These are phyloP conservation scores for Bucorvus abyssinicus DNA, from an alignment of 2,797 vertebrate genomes.

Conservation along the genomic window DNA sequence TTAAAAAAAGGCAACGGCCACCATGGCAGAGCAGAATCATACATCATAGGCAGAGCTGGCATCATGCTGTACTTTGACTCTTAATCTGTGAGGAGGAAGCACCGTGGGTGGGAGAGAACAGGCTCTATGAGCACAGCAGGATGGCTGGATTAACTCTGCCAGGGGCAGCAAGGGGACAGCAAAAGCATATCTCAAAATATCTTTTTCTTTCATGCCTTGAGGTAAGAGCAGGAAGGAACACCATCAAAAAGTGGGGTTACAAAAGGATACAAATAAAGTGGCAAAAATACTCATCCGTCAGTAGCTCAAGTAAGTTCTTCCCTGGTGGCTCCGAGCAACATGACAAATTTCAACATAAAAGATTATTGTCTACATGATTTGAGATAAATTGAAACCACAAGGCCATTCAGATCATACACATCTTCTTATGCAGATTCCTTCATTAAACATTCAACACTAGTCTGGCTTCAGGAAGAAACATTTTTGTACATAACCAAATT, in stretches of 20 bases:
- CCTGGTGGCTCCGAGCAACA: not conserved
- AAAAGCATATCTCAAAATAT: constrained; percentile 61
- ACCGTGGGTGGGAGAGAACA: constrained; percentile 39
- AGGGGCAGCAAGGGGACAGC: constrained; percentile 50
- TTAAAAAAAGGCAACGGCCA: constrained; percentile 12
- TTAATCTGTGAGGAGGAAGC: constrained; percentile 70
- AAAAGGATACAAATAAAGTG: constrained; percentile 42
- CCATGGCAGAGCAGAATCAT: constrained; percentile 7
- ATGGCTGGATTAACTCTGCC: constrained; percentile 32
- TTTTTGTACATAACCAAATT: constrained; percentile 19
- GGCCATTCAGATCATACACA: not conserved
- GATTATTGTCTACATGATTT: not conserved
- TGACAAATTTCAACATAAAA: not conserved
- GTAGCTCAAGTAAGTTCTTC: not conserved
- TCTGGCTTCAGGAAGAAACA: constrained; percentile 24
- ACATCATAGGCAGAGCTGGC: constrained; percentile 34
- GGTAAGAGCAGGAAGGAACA: constrained; percentile 53
- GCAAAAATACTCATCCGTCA: not conserved
- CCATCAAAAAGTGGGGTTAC: constrained; percentile 38
- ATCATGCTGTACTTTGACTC: constrained; percentile 66
- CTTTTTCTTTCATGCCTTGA: constrained; percentile 53
- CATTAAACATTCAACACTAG: constrained; percentile 41
- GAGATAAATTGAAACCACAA: constrained; percentile 12
- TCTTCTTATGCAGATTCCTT: constrained; percentile 28
- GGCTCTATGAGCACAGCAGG: constrained; percentile 55